Percentiles rank a stretch among this genome's conserved stretches.
Conservation (phyloP, 1,140 invertebrate genomes). For the Alviniconcha marisindica region DNA sequence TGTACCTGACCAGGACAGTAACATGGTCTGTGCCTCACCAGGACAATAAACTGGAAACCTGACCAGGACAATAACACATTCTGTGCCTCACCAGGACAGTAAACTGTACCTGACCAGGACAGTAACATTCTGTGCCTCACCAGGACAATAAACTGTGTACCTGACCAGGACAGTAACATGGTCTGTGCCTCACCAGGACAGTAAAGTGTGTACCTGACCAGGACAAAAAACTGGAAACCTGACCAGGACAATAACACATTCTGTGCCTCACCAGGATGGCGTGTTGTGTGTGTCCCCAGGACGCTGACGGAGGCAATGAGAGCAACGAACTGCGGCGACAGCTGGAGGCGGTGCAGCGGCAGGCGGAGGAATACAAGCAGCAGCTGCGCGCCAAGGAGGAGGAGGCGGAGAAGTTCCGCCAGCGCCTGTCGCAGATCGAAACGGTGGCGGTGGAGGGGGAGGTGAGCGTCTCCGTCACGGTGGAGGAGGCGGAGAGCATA, state of each 20-base stretch:
- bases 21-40: no score
- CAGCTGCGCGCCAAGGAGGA: slow-evolving; percentile 68
- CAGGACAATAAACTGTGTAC: no score
- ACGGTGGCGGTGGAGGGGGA: neutral
- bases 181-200: neutral
- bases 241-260: no score
- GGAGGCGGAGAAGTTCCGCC: slow-evolving; percentile 69
- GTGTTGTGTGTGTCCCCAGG: neutral
- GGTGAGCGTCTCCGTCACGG: neutral
- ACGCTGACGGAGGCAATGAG: neutral
- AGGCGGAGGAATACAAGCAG: slow-evolving; percentile 67
- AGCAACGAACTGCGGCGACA: slow-evolving; percentile 62
- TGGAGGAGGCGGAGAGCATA: neutral
- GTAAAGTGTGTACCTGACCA: neutral
- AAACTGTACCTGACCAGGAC: no score
- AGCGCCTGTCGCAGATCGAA: slow-evolving; percentile 54
- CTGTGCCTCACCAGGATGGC: no score
- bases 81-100: no score
- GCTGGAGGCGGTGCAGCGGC: slow-evolving; percentile 63
- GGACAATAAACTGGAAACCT: no score
- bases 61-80: no score
- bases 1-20: no score
- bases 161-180: no score
- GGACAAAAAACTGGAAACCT: no score
- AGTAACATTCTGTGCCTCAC: no score